Evolutionary conservation across 2,888 invertebrate genomes (phyloP), one percentile per base, ranked within the genome.

Genomic region (Ganaspis brasiliensis): DNA sequence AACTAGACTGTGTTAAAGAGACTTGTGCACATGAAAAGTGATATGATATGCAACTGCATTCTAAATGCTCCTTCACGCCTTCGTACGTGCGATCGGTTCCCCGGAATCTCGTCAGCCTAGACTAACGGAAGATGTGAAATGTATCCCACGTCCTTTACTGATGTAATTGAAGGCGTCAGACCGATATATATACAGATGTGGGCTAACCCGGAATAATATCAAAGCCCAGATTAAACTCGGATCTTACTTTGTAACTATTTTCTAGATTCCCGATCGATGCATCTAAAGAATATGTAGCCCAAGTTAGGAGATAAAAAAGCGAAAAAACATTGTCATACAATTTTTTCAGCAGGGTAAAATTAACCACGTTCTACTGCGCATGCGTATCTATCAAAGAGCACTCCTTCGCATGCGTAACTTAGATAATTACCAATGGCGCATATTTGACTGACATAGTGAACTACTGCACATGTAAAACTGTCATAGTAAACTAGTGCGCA

Each of bases 71-170:
- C 72, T 75, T 78, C 75, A 75, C 72, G 75, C 73, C 78, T 73
- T 37, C 63, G 73, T 73, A 75, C 61, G 75, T 75, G 78, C 72
- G 75, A 76, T 76, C 73, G 72, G 61, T 77, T 77, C 78, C 45
- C 72, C 73, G 77, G 74, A 81, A 81, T 78, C 81, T 82, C 78
- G 81, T 81, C 79, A 78, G 81, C 77, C 75, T 78, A 76, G 80
- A 73, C 79, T 80, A 80, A 79, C 81, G 81, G 79, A 61, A 75
- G 70, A 75, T 77, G 74, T 74, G 61, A 76, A 74, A 79, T 72
- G 63, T 67, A 74, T 74, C 55, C 74, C 74, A 67, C 63, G 67
- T 67, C 45, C 40, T 35, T 10, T 40, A n/a, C 67, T 67, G 55
- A 67, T 56, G 67, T 74, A 74, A 67, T 74, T 74, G 74, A 67